phyloP scores from a whole-genome alignment of 1,140 invertebrate genomes.

The Neodiprion virginianus region DNA sequence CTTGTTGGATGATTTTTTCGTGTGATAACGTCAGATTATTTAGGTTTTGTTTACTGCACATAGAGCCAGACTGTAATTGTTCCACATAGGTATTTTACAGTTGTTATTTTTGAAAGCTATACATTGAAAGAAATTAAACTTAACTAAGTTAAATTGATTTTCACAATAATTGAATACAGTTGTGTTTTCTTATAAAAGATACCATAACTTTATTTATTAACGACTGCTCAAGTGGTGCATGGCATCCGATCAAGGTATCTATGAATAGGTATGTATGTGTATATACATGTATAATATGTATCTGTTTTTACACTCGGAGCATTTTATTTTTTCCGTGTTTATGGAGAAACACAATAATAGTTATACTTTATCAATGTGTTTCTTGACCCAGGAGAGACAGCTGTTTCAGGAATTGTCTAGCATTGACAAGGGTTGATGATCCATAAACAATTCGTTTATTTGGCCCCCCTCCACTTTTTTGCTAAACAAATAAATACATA shows the following conservation, averaged over 20 bases:
- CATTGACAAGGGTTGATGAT: slow-evolving; percentile 90
- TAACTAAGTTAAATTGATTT: not conserved
- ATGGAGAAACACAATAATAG: not conserved
- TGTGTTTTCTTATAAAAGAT: not conserved
- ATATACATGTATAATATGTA: not conserved
- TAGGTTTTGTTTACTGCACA: too few relatives aligned
- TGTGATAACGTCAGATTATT: not conserved
- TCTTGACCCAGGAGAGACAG: slow-evolving; percentile 79
- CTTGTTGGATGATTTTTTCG: not conserved
- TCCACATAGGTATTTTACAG: too few relatives aligned
- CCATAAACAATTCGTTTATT: slow-evolving; percentile 92
- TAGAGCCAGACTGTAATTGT: not conserved
- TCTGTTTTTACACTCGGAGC: not conserved
- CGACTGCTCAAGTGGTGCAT: not conserved
- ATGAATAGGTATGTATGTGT: not conserved
- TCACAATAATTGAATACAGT: not conserved
- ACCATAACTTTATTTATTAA: not conserved
- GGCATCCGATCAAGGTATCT: not conserved
- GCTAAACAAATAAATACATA: slow-evolving; percentile 56
- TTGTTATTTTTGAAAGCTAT: too few relatives aligned
- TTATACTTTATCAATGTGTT: slow-evolving; percentile 61
- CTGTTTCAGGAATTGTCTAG: slow-evolving; percentile 92
- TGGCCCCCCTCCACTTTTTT: slow-evolving; percentile 74
- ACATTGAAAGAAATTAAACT: too few relatives aligned
- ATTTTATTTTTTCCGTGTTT: not conserved